Base-by-base conservation (phyloP, 2,113 vertebrate species). In the Cephalopterus ornatus region DNA sequence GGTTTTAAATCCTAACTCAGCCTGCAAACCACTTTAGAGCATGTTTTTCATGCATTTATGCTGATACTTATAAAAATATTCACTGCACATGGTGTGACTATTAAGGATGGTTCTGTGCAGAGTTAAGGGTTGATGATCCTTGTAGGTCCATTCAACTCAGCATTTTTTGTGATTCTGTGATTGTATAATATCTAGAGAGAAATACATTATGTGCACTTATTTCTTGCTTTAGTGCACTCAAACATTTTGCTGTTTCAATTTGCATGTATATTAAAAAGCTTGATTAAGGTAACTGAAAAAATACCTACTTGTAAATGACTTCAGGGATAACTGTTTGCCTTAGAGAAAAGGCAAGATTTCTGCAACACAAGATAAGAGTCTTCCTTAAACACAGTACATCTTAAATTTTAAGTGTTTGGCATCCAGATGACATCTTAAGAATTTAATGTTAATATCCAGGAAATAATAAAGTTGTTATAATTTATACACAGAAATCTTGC, bases 251-350 rank as follows among this genome's bases (percentile, higher is more conserved):
- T 92, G 56, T 35, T 92, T 71, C 37, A 81, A 97, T 95, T 96
- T 94, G 76, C 96, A 96, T 95, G 79, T 96, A 96, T 96, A 96
- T 96, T 95, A 92, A 93, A 97, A 91, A 62, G 26, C 84, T 61
- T 85, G 68, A 88, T 96, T 88, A 86, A 93, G 93, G 52, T 32
- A 96, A 89, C 85, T 2, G 11, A 87, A 92, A 93, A 91, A 52
- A 41, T 41, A 90, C 65, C 76, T 78, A 42, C 85, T 93, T 84
- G 75, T 84, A 96, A 94, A 94, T 96, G 0, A 96, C 88, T 92
- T 80, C 79, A 91, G 80, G 2, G 74, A 92, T 96, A 92, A 91
- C 72, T 91, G 46, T 67, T 82, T 87, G 92, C 95, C 90, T 97
- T 84, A 84, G 93, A 96, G 85, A 94, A 95, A 96, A 93, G 80